These are phyloP conservation scores for Anorthoa munda DNA, from an alignment of 2,888 invertebrate genomes.

Conservation along the genomic window DNA sequence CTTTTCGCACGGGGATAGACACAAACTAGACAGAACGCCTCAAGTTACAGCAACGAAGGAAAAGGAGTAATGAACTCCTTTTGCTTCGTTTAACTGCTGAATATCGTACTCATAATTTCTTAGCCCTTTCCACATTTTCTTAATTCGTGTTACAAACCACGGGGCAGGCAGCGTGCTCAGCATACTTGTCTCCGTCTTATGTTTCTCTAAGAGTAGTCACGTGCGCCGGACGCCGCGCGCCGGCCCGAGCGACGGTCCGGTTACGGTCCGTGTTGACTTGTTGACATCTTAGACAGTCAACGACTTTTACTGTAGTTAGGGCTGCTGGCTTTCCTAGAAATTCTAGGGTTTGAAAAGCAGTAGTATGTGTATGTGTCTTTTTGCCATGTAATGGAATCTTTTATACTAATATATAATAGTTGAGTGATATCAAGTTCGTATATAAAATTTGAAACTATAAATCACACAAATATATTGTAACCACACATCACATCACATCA, in stretches of 20 bases:
- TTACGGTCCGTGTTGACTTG: constrained; percentile 10
- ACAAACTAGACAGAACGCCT: no score
- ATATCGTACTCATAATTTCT: background rate
- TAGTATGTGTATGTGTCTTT: no score
- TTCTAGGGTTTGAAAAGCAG: background rate
- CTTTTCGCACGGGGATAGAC: no score
- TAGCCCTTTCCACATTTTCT: background rate
- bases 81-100: no score
- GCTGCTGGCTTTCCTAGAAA: background rate
- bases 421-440: no score
- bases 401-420: background rate
- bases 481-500: no score
- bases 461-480: background rate
- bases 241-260: constrained; percentile 16
- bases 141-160: constrained; percentile 31
- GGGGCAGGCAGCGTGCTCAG: constrained; percentile 54
- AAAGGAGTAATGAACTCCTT: no score
- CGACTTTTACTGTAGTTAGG: constrained; percentile 10
- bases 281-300: background rate
- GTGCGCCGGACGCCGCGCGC: constrained; percentile 35
- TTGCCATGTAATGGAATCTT: background rate
- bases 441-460: background rate
- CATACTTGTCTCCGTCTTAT: constrained; percentile 15
- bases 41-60: no score
- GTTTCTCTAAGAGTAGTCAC: constrained; percentile 37